These are phyloP conservation scores for Argentina silus DNA, from an alignment of 2,797 vertebrate species.

Conservation along the genomic window DNA sequence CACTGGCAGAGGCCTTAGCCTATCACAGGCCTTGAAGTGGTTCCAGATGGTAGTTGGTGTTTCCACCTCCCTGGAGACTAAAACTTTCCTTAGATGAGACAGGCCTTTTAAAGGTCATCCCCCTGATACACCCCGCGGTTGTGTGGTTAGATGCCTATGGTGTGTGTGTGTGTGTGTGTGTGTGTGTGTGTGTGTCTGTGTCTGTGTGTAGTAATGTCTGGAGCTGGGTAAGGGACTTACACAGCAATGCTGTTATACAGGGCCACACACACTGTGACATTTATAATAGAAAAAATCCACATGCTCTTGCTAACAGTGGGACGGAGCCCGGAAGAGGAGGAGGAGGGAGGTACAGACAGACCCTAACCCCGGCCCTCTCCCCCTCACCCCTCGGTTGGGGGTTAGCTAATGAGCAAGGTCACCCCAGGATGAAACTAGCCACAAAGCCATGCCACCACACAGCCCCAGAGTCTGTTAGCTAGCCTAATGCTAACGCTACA, in stretches of 20 bases:
- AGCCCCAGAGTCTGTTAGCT: neutral
- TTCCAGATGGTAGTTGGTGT: conserved; percentile 9
- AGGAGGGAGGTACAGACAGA: no score
- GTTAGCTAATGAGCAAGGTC: neutral
- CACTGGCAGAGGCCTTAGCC: neutral
- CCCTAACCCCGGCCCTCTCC: no score
- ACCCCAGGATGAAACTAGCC: neutral
- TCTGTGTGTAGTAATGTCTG: neutral
- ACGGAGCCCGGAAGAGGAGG: no score
- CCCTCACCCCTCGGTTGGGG: no score
- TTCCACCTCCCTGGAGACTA: conserved; percentile 8
- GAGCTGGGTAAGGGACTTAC: neutral
- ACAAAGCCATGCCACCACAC: neutral
- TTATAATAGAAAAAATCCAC: no score
- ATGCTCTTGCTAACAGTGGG: no score
- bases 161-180: neutral
- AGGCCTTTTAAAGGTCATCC: conserved; percentile 21
- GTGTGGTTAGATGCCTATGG: neutral
- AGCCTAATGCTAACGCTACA: neutral
- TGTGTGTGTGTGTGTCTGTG: neutral
- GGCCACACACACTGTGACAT: no score
- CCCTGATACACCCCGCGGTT: neutral
- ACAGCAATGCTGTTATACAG: neutral
- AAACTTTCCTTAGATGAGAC: neutral
- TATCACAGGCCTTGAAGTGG: conserved; percentile 9